Base-by-base conservation (phyloP, 2,888 invertebrate genomes). In the Lottia gigantea region DNA sequence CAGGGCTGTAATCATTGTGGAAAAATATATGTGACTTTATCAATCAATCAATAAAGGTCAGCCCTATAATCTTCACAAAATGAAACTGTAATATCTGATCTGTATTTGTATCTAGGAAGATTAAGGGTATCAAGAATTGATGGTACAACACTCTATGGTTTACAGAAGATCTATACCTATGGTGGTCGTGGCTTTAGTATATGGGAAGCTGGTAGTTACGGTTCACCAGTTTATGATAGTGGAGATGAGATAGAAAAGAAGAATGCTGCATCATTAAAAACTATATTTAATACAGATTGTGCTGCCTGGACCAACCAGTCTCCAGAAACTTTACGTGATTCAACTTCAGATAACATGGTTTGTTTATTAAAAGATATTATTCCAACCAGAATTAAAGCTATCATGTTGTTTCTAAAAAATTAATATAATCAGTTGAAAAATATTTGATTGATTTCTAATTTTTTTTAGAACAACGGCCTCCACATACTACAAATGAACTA, bases 151-250 rank as follows among this genome's bases (percentile, higher is more conserved):
- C 31, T 67, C 2, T 68, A 70, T 15, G 73, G 69, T 66, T 71
- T 72, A 40, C 63, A 65, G 23, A 66, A 75, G 26, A 67, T 76
- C 3, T 71, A 73, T 11, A 70, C 74, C 12, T 81, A 79, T 66
- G 81, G 81, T 19, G 79, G 79, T 8, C 74, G 81, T 25, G 81
- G 81, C 11, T 79, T 79, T 62, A 78, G 78, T n/a, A 71, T 81
- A 14, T 81, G 78, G 78, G 78, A 79, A 61, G 26, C 78, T 12
- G 26, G 64, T 14, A 65, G 74, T 46, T 62, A 78, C 23, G 26
- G 19, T 3, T 47, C 66, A 3, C 76, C 78, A 0, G 70, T 79
- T 8, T 79, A 72, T 40, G 79, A 81, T 70, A 73, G 73, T 19
- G 75, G 72, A 14, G 79, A 77, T 23, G 72, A 76, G n/a, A 74